These are phyloP conservation scores for Polia nebulosa DNA, from an alignment of 2,888 invertebrate species.

Conservation along the genomic window DNA sequence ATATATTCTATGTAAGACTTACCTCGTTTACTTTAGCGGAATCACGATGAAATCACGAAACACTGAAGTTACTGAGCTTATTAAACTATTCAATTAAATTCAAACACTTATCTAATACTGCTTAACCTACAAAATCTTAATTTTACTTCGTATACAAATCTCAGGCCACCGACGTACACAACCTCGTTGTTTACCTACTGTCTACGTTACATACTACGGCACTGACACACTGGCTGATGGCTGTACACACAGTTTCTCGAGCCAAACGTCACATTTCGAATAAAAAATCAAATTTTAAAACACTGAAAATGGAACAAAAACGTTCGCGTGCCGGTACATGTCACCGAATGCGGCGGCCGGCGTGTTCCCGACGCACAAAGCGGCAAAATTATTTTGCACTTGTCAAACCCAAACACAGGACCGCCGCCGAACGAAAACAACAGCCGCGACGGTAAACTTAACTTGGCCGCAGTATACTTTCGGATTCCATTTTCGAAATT, in stretches of 20 bases:
- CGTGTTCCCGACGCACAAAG: conserved; percentile 80
- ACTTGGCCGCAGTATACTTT: conserved; percentile 76
- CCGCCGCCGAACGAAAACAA: conserved; percentile 69
- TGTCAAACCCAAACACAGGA: conserved; percentile 59
- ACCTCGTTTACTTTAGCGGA: conserved; percentile 45
- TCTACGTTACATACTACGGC: conserved; percentile 57
- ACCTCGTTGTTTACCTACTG: conserved; percentile 64
- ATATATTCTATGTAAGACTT: conserved; percentile 6
- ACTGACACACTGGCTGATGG: conserved; percentile 65
- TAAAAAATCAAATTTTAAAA: conserved; percentile 74
- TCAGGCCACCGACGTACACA: conserved; percentile 71
- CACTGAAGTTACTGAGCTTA: conserved; percentile 41
- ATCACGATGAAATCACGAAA: conserved; percentile 10
- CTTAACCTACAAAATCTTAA: conserved; percentile 44
- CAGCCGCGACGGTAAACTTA: conserved; percentile 67
- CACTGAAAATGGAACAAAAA: conserved; percentile 84
- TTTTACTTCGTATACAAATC: conserved; percentile 70
- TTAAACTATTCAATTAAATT: conserved; percentile 19
- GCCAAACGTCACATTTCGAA: conserved; percentile 79
- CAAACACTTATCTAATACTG: conserved; percentile 43
- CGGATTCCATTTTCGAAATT: conserved; percentile 86
- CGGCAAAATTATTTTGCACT: conserved; percentile 72
- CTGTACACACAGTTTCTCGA: conserved; percentile 61
- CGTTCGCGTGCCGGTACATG: conserved; percentile 89
- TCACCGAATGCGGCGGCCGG: conserved; percentile 86